Percentiles rank a stretch among this genome's conserved stretches.
Evolutionary conservation across 2,797 vertebrate species (phyloP).

Genomic region (Myiotriccus ornatus): DNA sequence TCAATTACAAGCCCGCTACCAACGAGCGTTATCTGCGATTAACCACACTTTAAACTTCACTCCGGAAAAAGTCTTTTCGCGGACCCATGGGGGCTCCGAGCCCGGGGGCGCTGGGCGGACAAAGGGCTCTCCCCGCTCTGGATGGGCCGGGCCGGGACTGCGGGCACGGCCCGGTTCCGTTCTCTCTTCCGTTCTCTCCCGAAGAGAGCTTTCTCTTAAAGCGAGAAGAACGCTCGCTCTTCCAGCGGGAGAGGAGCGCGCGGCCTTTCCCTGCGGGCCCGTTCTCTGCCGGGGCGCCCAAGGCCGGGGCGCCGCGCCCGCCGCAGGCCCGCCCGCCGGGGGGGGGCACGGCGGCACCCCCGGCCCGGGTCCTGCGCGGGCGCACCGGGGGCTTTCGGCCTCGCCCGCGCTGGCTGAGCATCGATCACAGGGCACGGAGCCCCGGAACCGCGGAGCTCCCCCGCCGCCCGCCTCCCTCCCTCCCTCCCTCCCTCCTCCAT

Average conservation of each 20-base stretch:
- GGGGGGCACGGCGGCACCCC: not conserved
- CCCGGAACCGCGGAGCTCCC: too few relatives aligned
- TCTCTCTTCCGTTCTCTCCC: not conserved
- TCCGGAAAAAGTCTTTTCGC: accelerated
- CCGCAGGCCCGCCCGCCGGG: not conserved
- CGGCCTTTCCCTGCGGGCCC: not conserved
- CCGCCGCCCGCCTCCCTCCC: not conserved
- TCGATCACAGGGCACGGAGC: not conserved
- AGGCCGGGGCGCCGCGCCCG: not conserved
- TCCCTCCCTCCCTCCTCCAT: not conserved
- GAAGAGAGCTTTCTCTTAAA: too few relatives aligned
- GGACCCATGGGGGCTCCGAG: not conserved
- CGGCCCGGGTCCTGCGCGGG: not conserved
- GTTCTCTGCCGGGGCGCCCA: not conserved
- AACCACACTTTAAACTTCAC: not conserved
- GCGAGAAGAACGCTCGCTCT: not conserved
- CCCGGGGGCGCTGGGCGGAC: not conserved
- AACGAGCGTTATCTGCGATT: accelerated
- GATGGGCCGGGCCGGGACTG: accelerated
- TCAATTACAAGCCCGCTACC: not conserved
- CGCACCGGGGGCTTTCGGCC: too few relatives aligned
- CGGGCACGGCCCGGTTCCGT: accelerated
- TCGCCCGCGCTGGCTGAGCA: too few relatives aligned
- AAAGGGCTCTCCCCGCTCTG: accelerated
- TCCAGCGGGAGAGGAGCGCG: not conserved